Conservation (phyloP, 1,140 invertebrate species). For the Contarinia nasturtii region DNA sequence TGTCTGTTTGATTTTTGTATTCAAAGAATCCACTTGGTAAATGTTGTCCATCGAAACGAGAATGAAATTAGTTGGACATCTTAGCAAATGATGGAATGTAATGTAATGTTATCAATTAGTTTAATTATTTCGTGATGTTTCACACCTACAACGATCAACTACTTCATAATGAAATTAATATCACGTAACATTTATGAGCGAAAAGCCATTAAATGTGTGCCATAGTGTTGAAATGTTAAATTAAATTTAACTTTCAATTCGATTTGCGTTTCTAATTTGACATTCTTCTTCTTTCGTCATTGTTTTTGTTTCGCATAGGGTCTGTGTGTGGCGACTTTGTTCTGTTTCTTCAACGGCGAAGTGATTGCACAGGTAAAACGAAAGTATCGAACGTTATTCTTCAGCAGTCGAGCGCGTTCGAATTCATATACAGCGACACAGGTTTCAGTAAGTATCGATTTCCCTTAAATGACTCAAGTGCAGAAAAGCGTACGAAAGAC, state of each 20-base stretch:
- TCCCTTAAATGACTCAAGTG: background rate
- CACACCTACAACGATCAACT: background rate
- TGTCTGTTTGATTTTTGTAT: too few species aligned
- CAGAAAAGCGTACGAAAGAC: background rate
- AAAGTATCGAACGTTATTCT: slow-evolving; percentile 50
- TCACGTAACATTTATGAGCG: too few species aligned
- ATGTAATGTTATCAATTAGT: background rate
- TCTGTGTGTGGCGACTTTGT: slow-evolving; percentile 73
- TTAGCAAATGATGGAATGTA: too few species aligned
- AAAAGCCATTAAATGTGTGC: too few species aligned
- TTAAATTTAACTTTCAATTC: too few species aligned
- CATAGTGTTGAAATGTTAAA: too few species aligned
- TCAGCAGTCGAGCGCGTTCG: slow-evolving; percentile 42
- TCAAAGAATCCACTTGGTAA: too few species aligned
- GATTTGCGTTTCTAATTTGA: background rate
- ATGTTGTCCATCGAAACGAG: too few species aligned
- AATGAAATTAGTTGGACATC: too few species aligned
- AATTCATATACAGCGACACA: slow-evolving; percentile 69
- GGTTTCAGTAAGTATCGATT: slow-evolving; percentile 49
- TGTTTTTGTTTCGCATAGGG: slow-evolving; percentile 43
- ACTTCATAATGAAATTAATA: too few species aligned
- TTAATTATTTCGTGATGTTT: background rate
- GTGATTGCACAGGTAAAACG: slow-evolving; percentile 64
- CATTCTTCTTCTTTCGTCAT: background rate
- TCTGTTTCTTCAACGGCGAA: slow-evolving; percentile 92